phyloP scores from a whole-genome alignment of 1,140 invertebrate genomes.

The Hyphantria cunea region DNA sequence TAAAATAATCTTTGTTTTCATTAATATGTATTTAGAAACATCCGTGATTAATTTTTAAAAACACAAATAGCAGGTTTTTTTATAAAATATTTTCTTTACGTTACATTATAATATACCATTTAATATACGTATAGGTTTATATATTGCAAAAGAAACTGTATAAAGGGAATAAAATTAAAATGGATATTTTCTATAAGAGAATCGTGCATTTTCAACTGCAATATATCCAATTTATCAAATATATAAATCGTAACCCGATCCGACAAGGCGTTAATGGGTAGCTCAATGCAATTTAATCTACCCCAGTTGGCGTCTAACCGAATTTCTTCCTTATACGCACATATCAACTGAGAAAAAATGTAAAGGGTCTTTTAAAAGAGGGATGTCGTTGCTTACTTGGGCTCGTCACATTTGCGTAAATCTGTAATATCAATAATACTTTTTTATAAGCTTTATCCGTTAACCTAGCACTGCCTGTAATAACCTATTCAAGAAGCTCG shows the following conservation, averaged over 20 bases:
- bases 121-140: too few species aligned
- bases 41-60: too few species aligned
- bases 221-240: conserved; percentile 78
- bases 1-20: too few species aligned
- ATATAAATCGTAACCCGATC: conserved; percentile 80
- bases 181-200: background rate
- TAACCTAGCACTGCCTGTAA: too few species aligned
- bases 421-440: background rate
- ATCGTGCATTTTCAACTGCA: conserved; percentile 36
- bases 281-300: conserved; percentile 80
- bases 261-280: conserved; percentile 81
- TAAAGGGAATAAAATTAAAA: too few species aligned
- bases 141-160: too few species aligned
- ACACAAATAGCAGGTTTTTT: too few species aligned
- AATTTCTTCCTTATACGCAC: conserved; percentile 55
- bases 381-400: conserved; percentile 1
- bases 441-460: too few species aligned
- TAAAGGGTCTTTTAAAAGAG: conserved; percentile 22
- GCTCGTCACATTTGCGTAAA: background rate
- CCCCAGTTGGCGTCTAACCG: conserved; percentile 65
- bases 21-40: too few species aligned
- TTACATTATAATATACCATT: too few species aligned
- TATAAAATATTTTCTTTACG: too few species aligned
- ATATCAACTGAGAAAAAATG: conserved; percentile 20
- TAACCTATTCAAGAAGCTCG: too few species aligned